Base-by-base conservation (phyloP, 2,113 vertebrate species). In the Edolisoma coerulescens region DNA sequence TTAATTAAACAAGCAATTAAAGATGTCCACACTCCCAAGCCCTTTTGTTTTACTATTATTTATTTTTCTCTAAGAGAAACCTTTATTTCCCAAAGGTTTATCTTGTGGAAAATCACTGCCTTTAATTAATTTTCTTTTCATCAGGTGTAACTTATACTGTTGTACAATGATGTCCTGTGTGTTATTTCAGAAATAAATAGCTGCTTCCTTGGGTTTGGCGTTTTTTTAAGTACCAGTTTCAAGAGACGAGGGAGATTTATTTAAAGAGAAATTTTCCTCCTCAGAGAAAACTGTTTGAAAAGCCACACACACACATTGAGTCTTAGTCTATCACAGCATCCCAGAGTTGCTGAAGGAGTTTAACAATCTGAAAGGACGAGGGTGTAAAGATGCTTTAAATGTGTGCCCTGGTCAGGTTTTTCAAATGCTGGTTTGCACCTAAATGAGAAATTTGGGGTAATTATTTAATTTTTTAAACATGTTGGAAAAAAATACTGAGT, bases 141-240 rank as follows among this genome's bases (percentile, higher is more conserved):
- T 92, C 83, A 57, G 85, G 56, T 82, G 8, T 81, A 97, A 95
- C 84, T 94, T 85, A 90, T 16, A 65, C 68, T 94, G 84, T 94
- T 95, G 84, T 81, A 90, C 93, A 88, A 67, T 11, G 17, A 94
- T 95, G 96, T 94, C 68, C 92, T 95, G 61, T 73, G 79, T 96
- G 91, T 89, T 78, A 78, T 95, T 98, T 96, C 79, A 96, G 97
- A 94, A 97, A 96, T 94, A 97, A 97, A 97, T n/a, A 96, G 67
- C 95, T 68, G 96, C 93, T 91, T 89, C 68, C 65, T 67, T 37
- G 54, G 14, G 30, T 37, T 65, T 65, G 47, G 65, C 11, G 7
- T 68, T 96, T 82, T 63, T 78, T 83, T 22, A 70, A 89, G 64
- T 42, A 71, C 60, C 41, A 14, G 42, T 64, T 87, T 87, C 61